phyloP scores from a whole-genome alignment of 2,113 vertebrate species.

The Psittacara wagleri region DNA sequence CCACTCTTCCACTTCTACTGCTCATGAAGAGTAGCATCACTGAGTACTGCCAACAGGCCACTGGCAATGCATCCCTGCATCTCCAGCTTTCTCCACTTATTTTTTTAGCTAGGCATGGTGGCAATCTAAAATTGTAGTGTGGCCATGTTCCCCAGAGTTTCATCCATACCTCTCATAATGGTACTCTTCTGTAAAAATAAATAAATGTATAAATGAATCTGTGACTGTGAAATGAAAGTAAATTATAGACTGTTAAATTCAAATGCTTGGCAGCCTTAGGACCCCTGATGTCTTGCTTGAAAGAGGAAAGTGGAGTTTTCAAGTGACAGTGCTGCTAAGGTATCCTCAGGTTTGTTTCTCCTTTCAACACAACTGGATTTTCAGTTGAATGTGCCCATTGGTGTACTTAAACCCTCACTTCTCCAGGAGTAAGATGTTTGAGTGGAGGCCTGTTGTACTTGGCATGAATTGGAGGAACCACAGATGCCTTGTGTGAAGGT shows the following conservation, averaged over 20 bases:
- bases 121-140: background rate
- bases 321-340: background rate
- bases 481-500: background rate
- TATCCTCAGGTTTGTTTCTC: background rate
- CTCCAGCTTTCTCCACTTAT: background rate
- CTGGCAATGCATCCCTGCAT: too few relatives aligned
- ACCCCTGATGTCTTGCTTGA: background rate
- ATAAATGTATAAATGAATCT: background rate
- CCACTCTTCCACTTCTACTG: background rate
- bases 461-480: background rate
- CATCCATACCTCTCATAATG: background rate
- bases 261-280: background rate
- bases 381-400: background rate
- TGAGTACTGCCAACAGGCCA: background rate
- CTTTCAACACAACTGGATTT: background rate
- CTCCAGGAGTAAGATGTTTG: background rate
- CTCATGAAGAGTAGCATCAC: background rate
- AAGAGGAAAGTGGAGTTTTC: background rate
- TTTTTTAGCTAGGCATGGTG: background rate
- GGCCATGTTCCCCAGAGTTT: background rate
- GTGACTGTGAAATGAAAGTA: background rate
- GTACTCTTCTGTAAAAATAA: background rate
- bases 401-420: background rate
- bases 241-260: background rate
- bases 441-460: background rate